A percentile compares a stretch with the other conserved stretches of the same genome.
Evolutionary conservation across 1,140 invertebrate genomes (phyloP).

Genomic region (Bombus superbus): DNA sequence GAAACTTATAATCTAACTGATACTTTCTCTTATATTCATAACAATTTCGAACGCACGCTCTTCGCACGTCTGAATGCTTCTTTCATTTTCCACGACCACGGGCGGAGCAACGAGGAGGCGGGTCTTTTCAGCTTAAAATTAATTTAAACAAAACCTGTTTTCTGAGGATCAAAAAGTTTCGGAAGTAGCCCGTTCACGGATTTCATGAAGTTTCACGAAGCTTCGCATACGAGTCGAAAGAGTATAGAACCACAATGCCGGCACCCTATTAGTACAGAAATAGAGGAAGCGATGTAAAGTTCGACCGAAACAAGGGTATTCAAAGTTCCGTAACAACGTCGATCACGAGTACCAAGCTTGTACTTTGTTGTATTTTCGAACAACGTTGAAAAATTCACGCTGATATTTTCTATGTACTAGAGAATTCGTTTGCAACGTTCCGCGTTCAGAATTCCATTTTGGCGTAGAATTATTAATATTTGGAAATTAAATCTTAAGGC

Average conservation of each 20-base stretch:
- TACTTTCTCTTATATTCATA: background rate
- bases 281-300: background rate
- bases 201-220: background rate
- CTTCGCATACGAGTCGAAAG: background rate
- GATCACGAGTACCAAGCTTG: slow-evolving; percentile 10
- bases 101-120: too few relatives aligned
- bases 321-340: slow-evolving; percentile 61
- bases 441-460: background rate
- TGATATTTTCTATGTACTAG: background rate
- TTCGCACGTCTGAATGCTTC: background rate
- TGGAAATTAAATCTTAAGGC: too few relatives aligned
- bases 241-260: background rate
- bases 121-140: background rate
- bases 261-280: slow-evolving; percentile 16
- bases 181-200: background rate
- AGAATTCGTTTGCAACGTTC: background rate
- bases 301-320: slow-evolving; percentile 10
- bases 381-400: background rate
- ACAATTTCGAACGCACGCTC: slow-evolving; percentile 4
- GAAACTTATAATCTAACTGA: background rate
- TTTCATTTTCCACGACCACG: background rate
- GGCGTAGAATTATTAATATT: too few relatives aligned
- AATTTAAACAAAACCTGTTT: slow-evolving; percentile 39
- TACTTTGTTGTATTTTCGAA: background rate
- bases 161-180: slow-evolving; percentile 29